Percentiles rank a stretch among this genome's conserved stretches.
phyloP scores from a whole-genome alignment of 30 jellyfish, hydroid and myxozoan genomes.

The Haliclystus octoradiatus region DNA sequence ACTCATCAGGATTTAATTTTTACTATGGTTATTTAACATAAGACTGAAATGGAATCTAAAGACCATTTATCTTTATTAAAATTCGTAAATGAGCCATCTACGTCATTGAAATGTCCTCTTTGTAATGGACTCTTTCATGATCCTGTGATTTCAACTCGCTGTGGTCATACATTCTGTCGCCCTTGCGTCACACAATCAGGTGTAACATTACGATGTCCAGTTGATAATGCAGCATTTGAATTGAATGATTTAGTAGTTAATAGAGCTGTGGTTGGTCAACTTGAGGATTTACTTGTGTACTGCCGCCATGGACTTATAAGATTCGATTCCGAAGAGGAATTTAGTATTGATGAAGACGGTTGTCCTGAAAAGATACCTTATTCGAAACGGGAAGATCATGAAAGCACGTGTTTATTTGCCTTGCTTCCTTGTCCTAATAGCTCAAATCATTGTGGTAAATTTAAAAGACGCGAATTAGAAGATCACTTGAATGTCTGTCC shows the following conservation, averaged over 20 bases:
- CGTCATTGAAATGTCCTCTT: slow-evolving; percentile 66
- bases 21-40: no score
- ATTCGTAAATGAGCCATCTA: slow-evolving; percentile 72
- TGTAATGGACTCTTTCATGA: slow-evolving; percentile 50
- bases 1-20: no score
- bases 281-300: slow-evolving; percentile 57
- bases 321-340: slow-evolving; percentile 75
- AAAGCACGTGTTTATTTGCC: slow-evolving; percentile 45
- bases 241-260: slow-evolving; percentile 40
- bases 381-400: slow-evolving; percentile 66
- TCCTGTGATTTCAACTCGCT: slow-evolving; percentile 71
- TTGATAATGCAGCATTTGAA: slow-evolving; percentile 35
- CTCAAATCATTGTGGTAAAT: slow-evolving; percentile 77
- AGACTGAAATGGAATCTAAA: no score
- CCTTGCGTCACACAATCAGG: slow-evolving; percentile 19
- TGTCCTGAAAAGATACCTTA: slow-evolving; percentile 47
- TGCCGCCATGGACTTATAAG: slow-evolving; percentile 67
- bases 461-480: slow-evolving; percentile 52
- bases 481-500: slow-evolving; percentile 52
- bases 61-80: no score
- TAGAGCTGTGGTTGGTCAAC: slow-evolving; percentile 76
- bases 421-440: slow-evolving; percentile 83
- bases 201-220: slow-evolving; percentile 28
- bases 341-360: slow-evolving; percentile 55
- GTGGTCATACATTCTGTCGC: slow-evolving; percentile 87